Evolutionary conservation across 2,888 invertebrate genomes (phyloP).

Genomic region (Desoria tigrina): DNA sequence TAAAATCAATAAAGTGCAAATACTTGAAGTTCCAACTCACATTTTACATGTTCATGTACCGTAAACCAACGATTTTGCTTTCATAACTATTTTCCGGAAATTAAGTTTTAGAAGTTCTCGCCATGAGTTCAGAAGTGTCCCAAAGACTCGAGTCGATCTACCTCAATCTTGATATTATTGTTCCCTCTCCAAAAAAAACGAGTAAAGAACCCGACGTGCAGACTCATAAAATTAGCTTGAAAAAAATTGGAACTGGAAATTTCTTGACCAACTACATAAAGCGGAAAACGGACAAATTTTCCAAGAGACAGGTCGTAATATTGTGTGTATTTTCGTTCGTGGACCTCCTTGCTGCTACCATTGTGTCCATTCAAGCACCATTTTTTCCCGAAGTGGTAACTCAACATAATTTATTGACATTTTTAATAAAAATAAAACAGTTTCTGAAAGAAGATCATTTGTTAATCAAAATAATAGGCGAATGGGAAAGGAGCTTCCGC

Average conservation of each 20-base stretch:
- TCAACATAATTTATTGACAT: not conserved
- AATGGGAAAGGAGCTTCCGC: slow-evolving; percentile 59
- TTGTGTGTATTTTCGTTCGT: slow-evolving; percentile 50
- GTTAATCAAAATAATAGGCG: slow-evolving; percentile 57
- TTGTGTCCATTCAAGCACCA: slow-evolving; percentile 59
- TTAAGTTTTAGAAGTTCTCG: too few relatives aligned
- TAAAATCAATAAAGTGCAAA: too few relatives aligned
- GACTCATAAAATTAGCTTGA: not conserved
- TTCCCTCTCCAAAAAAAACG: too few relatives aligned
- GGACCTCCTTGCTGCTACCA: slow-evolving; percentile 58
- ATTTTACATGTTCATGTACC: too few relatives aligned
- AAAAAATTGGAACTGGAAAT: not conserved
- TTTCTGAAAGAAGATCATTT: not conserved
- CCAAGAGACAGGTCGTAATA: not conserved
- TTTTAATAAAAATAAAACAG: not conserved
- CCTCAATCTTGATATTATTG: too few relatives aligned
- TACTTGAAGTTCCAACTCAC: too few relatives aligned
- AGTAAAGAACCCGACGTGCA: not conserved
- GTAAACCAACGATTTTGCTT: too few relatives aligned
- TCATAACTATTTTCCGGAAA: too few relatives aligned
- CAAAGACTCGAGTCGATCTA: too few relatives aligned
- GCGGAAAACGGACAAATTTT: not conserved
- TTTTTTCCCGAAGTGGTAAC: slow-evolving; percentile 59
- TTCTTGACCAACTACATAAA: not conserved
- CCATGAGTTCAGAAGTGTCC: too few relatives aligned